A percentile compares a stretch with the other conserved stretches of the same genome.
phyloP scores from a whole-genome alignment of 2,888 invertebrate genomes.

The Zygaena filipendulae region DNA sequence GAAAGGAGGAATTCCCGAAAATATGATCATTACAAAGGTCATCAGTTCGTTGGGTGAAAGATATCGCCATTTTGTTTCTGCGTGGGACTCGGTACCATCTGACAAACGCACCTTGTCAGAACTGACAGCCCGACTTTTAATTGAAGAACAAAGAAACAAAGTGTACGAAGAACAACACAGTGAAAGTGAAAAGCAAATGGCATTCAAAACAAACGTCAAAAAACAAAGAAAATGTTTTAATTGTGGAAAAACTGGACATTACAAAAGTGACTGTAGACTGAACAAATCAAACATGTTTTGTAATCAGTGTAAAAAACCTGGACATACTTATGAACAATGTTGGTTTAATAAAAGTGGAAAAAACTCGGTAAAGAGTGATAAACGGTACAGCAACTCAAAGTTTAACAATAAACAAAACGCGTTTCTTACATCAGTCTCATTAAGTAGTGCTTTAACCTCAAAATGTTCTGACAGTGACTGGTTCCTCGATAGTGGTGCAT shows the following conservation, averaged over 20 bases:
- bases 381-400: neutral
- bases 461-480: constrained; percentile 1
- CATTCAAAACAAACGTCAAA: neutral
- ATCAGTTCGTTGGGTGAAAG: neutral
- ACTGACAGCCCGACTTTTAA: constrained; percentile 3
- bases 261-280: constrained; percentile 5
- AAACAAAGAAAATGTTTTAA: constrained; percentile 8
- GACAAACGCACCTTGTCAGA: constrained; percentile 2
- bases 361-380: too few relatives aligned
- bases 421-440: neutral
- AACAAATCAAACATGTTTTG: neutral
- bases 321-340: constrained; percentile 7
- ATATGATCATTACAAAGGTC: neutral
- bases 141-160: constrained; percentile 7
- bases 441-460: neutral
- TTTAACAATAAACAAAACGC: neutral
- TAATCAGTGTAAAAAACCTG: constrained; percentile 3
- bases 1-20: neutral
- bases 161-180: constrained; percentile 5
- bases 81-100: constrained; percentile 3
- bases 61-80: constrained; percentile 4
- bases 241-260: constrained; percentile 9
- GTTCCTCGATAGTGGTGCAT: constrained; percentile 10
- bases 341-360: constrained; percentile 5
- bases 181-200: constrained; percentile 1